Conservation (phyloP, 2,888 invertebrate genomes). For the Cantharis lateralis region DNA sequence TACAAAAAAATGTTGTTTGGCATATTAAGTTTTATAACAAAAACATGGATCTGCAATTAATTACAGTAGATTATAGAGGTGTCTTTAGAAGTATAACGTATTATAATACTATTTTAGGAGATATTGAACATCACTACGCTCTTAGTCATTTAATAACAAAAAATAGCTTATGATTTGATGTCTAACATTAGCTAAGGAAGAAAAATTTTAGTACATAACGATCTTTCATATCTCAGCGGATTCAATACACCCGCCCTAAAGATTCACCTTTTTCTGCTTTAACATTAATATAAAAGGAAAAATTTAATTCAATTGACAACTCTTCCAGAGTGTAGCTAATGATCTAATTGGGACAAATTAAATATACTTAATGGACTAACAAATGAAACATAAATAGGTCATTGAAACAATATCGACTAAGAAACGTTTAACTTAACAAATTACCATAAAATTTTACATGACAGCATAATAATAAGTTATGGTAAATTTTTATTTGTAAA, state of each 20-base stretch:
- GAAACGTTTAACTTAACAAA: background rate
- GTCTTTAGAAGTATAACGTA: too few species aligned
- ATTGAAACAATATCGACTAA: background rate
- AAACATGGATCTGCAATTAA: too few species aligned
- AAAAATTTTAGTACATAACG: background rate
- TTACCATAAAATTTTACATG: background rate
- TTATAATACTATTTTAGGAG: background rate
- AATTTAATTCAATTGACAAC: background rate
- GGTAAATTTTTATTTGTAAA: too few species aligned
- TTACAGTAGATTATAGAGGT: too few species aligned
- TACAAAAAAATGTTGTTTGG: too few species aligned
- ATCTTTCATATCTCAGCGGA: background rate
- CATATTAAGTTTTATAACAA: too few species aligned
- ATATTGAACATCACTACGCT: background rate
- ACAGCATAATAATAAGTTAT: background rate
- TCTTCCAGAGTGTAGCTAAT: background rate
- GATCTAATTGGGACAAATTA: background rate
- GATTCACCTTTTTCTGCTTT: background rate
- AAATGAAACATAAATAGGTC: background rate
- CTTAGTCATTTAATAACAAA: background rate
- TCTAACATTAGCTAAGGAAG: background rate
- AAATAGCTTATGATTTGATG: background rate
- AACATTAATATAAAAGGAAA: background rate
- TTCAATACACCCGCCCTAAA: background rate
- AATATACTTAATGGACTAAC: background rate